A percentile compares a stretch with the other conserved stretches of the same genome.
These are phyloP conservation scores for Nymphalis c-album DNA, from an alignment of 2,888 invertebrate genomes.

Conservation along the genomic window DNA sequence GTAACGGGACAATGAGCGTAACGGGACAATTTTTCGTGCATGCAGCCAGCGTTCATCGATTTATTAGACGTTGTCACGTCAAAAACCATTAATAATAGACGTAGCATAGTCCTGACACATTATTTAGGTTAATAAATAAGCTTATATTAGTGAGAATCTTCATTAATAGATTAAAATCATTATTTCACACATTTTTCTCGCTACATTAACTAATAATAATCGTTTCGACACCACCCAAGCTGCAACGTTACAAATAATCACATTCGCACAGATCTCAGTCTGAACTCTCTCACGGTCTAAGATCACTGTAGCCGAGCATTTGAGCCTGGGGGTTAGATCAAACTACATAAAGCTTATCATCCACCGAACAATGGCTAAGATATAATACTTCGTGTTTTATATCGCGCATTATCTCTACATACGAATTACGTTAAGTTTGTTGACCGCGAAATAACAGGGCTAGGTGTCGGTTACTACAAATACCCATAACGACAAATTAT, in stretches of 20 bases:
- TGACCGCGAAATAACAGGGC: too few species aligned
- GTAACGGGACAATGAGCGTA: too few species aligned
- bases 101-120: too few species aligned
- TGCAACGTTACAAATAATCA: conserved; percentile 30
- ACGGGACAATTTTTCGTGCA: too few species aligned
- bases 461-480: too few species aligned
- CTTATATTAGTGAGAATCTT: background rate
- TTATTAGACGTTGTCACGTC: too few species aligned
- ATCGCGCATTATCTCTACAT: background rate
- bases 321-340: conserved; percentile 23
- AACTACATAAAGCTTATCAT: conserved; percentile 19
- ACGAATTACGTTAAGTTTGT: too few species aligned
- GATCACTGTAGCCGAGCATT: conserved; percentile 28
- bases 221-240: conserved; percentile 16
- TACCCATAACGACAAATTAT: too few species aligned
- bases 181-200: background rate
- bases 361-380: background rate
- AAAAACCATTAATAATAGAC: too few species aligned
- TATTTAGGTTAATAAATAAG: too few species aligned
- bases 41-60: too few species aligned
- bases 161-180: background rate
- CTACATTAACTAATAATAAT: conserved; percentile 6
- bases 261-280: conserved; percentile 33
- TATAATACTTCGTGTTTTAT: background rate
- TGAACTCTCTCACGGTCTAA: conserved; percentile 42